Evolutionary conservation across 2,113 vertebrate genomes (phyloP).

Genomic region (Polypterus bichir): DNA sequence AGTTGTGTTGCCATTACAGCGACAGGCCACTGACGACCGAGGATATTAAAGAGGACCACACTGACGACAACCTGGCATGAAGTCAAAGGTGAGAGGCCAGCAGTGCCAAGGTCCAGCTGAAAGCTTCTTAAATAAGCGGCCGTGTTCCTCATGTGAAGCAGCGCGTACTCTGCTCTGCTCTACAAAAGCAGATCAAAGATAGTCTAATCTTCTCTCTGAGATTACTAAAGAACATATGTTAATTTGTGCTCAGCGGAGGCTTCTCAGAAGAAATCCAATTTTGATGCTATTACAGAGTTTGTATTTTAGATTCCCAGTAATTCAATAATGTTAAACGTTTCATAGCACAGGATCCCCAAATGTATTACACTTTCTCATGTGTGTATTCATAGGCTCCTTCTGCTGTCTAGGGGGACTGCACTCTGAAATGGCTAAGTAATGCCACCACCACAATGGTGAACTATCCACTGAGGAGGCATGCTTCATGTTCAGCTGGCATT

Average conservation of each 20-base stretch:
- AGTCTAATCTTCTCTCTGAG: constrained; percentile 11
- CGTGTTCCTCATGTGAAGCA: background rate
- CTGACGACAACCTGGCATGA: too few relatives aligned
- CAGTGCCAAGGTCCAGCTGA: too few relatives aligned
- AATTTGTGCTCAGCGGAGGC: constrained; percentile 14
- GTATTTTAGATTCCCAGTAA: constrained; percentile 20
- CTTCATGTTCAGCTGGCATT: too few relatives aligned
- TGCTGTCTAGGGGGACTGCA: too few relatives aligned
- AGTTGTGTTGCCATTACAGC: too few relatives aligned
- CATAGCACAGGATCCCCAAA: constrained; percentile 1
- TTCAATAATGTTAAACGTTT: constrained; percentile 18
- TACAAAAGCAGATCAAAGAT: constrained; percentile 13
- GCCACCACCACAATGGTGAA: too few relatives aligned
- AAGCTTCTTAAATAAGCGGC: too few relatives aligned
- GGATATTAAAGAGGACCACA: too few relatives aligned
- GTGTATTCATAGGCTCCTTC: background rate
- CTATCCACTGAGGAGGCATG: too few relatives aligned
- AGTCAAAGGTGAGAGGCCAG: too few relatives aligned
- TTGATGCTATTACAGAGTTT: constrained; percentile 15
- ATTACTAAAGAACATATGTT: constrained; percentile 13
- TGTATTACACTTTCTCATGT: background rate
- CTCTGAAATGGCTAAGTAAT: too few relatives aligned
- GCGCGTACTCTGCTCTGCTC: background rate
- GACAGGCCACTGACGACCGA: too few relatives aligned
- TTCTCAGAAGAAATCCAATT: constrained; percentile 16